Evolutionary conservation across 2,888 invertebrate species (phyloP).

Genomic region (Entomobrya multifasciata): DNA sequence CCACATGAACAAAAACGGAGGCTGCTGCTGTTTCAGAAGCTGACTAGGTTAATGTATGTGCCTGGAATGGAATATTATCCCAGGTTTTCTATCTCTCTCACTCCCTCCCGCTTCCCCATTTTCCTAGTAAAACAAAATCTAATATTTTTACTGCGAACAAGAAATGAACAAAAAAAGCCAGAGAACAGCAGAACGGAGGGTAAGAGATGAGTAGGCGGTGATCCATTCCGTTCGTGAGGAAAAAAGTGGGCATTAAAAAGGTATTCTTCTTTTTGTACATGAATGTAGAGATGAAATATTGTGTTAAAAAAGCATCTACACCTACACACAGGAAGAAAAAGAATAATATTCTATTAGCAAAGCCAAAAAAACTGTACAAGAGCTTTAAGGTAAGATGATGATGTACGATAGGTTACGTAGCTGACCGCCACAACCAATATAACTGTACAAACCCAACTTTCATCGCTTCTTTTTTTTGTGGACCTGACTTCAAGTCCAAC

Average conservation of each 20-base stretch:
- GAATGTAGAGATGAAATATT: neutral
- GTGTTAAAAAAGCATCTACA: neutral
- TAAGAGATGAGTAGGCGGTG: no score
- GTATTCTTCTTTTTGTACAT: neutral
- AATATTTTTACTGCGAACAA: neutral
- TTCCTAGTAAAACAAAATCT: conserved; percentile 8
- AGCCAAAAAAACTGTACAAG: no score
- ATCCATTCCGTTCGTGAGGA: no score
- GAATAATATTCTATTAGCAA: no score
- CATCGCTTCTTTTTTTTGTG: neutral
- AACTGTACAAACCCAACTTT: neutral
- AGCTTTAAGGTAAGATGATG: no score
- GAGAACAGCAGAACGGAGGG: neutral
- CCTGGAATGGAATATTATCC: conserved; percentile 36
- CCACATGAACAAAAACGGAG: neutral
- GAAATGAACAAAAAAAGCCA: neutral
- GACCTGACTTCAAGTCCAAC: conserved; percentile 19
- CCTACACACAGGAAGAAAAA: no score
- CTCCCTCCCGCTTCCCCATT: no score
- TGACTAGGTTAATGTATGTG: conserved; percentile 8
- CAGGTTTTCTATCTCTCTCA: neutral
- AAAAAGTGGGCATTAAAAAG: no score
- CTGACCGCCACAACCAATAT: no score
- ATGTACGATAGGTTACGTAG: no score
- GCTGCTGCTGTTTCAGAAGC: neutral